A percentile compares a stretch with the other conserved stretches of the same genome.
These are phyloP conservation scores for Parus major DNA, from an alignment of 2,113 vertebrate species.

Conservation along the genomic window DNA sequence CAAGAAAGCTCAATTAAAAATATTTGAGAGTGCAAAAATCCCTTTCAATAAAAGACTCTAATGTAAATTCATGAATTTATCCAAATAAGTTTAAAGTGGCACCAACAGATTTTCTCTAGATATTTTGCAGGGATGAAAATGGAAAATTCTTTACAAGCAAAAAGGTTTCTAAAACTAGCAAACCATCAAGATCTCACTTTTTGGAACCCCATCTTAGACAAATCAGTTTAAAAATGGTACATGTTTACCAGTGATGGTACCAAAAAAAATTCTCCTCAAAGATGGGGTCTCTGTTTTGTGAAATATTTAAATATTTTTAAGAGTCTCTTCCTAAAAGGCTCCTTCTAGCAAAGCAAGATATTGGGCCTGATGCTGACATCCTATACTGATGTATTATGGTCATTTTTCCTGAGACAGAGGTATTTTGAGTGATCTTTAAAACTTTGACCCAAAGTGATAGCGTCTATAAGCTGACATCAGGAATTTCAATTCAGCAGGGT, in stretches of 20 bases:
- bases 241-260: not conserved
- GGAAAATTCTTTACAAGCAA: not conserved
- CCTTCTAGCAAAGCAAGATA: not conserved
- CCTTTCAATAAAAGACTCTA: not conserved
- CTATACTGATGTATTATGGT: not conserved
- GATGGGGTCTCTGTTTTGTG: not conserved
- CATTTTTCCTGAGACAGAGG: not conserved
- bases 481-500: not conserved
- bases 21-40: not conserved
- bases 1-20: slow-evolving; percentile 13
- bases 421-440: not conserved
- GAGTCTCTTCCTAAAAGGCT: not conserved
- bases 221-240: not conserved
- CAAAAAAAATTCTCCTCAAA: not conserved
- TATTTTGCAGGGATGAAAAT: not conserved
- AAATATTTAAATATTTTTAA: not conserved
- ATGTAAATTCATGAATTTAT: slow-evolving; percentile 3
- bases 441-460: not conserved
- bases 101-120: not conserved
- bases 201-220: not conserved
- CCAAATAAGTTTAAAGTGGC: not conserved
- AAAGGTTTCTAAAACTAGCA: slow-evolving; percentile 9
- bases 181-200: not conserved
- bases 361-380: not conserved
- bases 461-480: not conserved